Percentiles rank a stretch among this genome's conserved stretches.
Evolutionary conservation across 2,888 invertebrate genomes (phyloP).

Genomic region (Sabatieria punctata): DNA sequence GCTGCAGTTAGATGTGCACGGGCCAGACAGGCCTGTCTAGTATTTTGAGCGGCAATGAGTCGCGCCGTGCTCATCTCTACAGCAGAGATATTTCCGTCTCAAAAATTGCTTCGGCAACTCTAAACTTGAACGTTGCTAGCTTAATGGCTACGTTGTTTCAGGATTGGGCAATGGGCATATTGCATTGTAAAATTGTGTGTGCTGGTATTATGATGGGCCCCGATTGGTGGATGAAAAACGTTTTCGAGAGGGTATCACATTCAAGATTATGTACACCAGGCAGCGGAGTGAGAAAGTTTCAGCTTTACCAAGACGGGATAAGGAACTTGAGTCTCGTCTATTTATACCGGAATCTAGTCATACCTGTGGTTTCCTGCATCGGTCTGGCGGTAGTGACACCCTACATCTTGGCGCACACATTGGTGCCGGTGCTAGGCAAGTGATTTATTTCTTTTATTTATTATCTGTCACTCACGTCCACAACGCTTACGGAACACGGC

Average conservation of each 20-base stretch:
- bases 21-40: no score
- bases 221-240: slow-evolving; percentile 81
- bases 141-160: no score
- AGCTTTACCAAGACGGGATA: slow-evolving; percentile 75
- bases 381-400: slow-evolving; percentile 78
- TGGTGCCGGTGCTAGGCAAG: slow-evolving; percentile 31
- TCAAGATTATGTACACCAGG: no score
- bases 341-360: slow-evolving; percentile 64
- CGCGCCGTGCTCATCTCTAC: no score
- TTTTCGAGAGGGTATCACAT: slow-evolving; percentile 60
- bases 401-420: slow-evolving; percentile 63
- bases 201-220: slow-evolving; percentile 89
- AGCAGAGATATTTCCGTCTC: no score
- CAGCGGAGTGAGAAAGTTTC: no score
- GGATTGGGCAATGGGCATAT: slow-evolving; percentile 92
- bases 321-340: slow-evolving; percentile 75
- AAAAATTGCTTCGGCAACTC: no score
- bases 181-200: slow-evolving; percentile 92
- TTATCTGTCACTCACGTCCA: no score
- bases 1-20: no score
- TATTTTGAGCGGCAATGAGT: no score
- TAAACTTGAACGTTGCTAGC: no score
- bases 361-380: slow-evolving; percentile 70
- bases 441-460: slow-evolving; percentile 1
- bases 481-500: no score